These are phyloP conservation scores for Philhelius pedissequus DNA, from an alignment of 2,888 invertebrate species.

Conservation along the genomic window DNA sequence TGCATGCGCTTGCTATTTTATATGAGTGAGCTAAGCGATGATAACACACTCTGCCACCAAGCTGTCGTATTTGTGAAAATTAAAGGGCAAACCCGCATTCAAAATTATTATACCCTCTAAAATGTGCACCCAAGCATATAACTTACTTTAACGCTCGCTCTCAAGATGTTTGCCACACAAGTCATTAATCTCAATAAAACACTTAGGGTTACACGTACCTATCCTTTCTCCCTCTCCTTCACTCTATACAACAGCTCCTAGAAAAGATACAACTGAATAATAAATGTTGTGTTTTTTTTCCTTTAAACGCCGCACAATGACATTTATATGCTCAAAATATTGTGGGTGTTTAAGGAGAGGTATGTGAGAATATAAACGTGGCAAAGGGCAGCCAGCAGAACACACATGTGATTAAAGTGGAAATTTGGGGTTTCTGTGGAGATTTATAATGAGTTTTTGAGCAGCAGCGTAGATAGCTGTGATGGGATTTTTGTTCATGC, in stretches of 20 bases:
- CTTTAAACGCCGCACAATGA: conserved; percentile 45
- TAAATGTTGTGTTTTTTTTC: conserved; percentile 50
- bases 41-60: conserved; percentile 7
- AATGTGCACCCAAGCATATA: conserved; percentile 24
- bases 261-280: conserved; percentile 35
- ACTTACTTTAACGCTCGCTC: conserved; percentile 25
- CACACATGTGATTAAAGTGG: conserved; percentile 2
- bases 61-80: conserved; percentile 3
- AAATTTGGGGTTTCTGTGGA: conserved; percentile 14
- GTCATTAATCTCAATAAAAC: conserved; percentile 67
- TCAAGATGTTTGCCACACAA: conserved; percentile 30
- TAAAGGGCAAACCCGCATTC: conserved; percentile 4
- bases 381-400: neutral
- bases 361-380: conserved; percentile 4
- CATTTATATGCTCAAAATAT: conserved; percentile 52
- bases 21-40: neutral
- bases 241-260: neutral
- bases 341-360: conserved; percentile 13
- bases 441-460: conserved; percentile 1
- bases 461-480: neutral
- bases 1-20: neutral
- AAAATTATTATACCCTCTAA: neutral
- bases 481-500: neutral
- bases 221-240: no score
- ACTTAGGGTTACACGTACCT: conserved; percentile 28